Percentiles rank a stretch among this genome's conserved stretches.
These are phyloP conservation scores for Clostera curtula DNA, from an alignment of 2,888 invertebrate species.

Conservation along the genomic window DNA sequence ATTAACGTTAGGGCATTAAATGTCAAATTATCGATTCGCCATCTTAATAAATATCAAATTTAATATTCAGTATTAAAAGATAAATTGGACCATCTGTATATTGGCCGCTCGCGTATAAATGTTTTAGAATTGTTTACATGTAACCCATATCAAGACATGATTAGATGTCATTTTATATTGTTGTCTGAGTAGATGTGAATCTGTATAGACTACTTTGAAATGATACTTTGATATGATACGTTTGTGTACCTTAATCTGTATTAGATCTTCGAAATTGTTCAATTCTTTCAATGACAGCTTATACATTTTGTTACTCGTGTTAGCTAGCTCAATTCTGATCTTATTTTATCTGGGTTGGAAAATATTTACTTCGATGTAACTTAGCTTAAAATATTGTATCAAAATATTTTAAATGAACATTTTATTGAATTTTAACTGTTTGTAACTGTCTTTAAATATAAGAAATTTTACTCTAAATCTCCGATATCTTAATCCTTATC, in stretches of 20 bases:
- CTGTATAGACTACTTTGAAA: conserved; percentile 31
- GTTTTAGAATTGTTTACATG: conserved; percentile 55
- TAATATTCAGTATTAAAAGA: conserved; percentile 41
- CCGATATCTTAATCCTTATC: too few species aligned
- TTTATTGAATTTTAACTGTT: too few species aligned
- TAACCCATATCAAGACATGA: conserved; percentile 51
- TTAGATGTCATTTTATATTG: conserved; percentile 24
- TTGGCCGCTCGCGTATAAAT: conserved; percentile 38
- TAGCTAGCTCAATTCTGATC: conserved; percentile 30
- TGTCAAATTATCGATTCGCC: conserved; percentile 47
- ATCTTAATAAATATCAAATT: conserved; percentile 48
- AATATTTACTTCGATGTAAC: too few species aligned
- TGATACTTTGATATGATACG: conserved; percentile 30
- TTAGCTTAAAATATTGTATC: conserved; percentile 15
- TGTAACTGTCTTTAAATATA: too few species aligned
- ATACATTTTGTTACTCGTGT: conserved; percentile 23
- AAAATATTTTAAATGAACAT: too few species aligned
- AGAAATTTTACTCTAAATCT: too few species aligned
- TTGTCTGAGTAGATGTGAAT: conserved; percentile 26
- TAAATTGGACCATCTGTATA: conserved; percentile 32
- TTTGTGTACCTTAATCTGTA: conserved; percentile 32
- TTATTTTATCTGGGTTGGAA: conserved; percentile 10
- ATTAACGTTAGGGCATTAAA: conserved; percentile 65
- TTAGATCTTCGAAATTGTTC: conserved; percentile 32
- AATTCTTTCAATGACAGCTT: conserved; percentile 26